Evolutionary conservation across 2,797 vertebrate genomes (phyloP).

Genomic region (Falco rusticolus): DNA sequence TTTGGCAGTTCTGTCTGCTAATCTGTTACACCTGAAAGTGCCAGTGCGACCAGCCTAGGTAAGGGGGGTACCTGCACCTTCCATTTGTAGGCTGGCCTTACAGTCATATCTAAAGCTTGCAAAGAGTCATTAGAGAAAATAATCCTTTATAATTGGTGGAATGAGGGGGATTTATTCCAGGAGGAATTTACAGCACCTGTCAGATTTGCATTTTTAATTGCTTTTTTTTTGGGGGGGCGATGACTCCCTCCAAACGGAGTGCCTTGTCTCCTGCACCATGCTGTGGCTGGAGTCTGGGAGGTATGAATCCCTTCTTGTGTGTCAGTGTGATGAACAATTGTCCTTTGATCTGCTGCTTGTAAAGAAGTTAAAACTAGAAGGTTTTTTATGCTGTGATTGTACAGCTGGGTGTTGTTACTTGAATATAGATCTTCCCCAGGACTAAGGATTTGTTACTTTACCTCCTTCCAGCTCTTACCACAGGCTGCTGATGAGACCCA

Average conservation of each 20-base stretch:
- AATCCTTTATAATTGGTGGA: too few species aligned
- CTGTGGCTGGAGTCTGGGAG: background rate
- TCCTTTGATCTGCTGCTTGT: background rate
- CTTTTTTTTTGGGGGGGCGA: too few species aligned
- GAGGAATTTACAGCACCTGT: background rate
- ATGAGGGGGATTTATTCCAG: background rate
- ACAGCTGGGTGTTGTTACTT: background rate
- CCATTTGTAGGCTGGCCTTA: background rate
- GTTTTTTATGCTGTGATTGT: background rate
- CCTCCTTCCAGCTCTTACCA: background rate
- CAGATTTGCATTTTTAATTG: background rate
- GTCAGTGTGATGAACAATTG: background rate
- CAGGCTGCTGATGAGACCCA: background rate
- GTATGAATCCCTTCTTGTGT: background rate
- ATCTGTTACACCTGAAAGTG: background rate
- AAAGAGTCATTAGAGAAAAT: background rate
- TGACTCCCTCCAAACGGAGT: rapidly evolving
- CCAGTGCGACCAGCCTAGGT: background rate
- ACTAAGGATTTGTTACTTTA: background rate
- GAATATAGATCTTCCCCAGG: background rate
- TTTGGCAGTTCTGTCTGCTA: background rate
- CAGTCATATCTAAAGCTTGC: background rate
- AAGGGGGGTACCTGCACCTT: rapidly evolving
- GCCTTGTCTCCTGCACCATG: rapidly evolving
- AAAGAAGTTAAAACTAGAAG: background rate